Conservation (phyloP, 1,140 invertebrate species). For the Pseudomyrmex flavicornis region DNA sequence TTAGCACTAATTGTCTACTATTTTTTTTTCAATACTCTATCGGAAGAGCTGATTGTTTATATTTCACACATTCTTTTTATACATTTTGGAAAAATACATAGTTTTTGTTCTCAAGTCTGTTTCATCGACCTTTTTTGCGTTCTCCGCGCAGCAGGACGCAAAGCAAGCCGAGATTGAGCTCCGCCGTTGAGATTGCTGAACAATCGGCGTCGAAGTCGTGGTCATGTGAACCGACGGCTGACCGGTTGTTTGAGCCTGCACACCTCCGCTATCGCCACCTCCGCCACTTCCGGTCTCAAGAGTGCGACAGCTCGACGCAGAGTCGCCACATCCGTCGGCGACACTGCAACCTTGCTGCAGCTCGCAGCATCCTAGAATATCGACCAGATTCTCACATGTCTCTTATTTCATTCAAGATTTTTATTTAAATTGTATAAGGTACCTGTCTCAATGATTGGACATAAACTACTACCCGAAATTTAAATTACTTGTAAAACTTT, state of each 20-base stretch:
- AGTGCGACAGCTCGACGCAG: constrained; percentile 78
- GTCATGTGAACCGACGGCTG: constrained; percentile 76
- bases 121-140: constrained; percentile 68
- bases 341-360: constrained; percentile 77
- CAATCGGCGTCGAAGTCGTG: constrained; percentile 70
- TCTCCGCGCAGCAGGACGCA: constrained; percentile 82
- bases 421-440: too few relatives aligned
- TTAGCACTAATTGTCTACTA: too few relatives aligned
- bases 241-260: constrained; percentile 70
- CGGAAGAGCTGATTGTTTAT: too few relatives aligned
- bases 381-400: not conserved
- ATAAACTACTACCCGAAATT: too few relatives aligned
- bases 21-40: too few relatives aligned
- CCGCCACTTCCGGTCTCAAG: constrained; percentile 73
- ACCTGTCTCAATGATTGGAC: not conserved
- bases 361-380: constrained; percentile 78
- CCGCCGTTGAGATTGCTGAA: constrained; percentile 75
- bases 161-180: constrained; percentile 78
- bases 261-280: constrained; percentile 63
- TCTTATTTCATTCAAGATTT: not conserved
- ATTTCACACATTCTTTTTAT: too few relatives aligned
- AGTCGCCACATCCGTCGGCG: constrained; percentile 74
- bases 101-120: not conserved
- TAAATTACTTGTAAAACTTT: constrained; percentile 1
- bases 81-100: too few relatives aligned